Evolutionary conservation across 2,113 vertebrate species (phyloP).

Genomic region (Eira barbara): DNA sequence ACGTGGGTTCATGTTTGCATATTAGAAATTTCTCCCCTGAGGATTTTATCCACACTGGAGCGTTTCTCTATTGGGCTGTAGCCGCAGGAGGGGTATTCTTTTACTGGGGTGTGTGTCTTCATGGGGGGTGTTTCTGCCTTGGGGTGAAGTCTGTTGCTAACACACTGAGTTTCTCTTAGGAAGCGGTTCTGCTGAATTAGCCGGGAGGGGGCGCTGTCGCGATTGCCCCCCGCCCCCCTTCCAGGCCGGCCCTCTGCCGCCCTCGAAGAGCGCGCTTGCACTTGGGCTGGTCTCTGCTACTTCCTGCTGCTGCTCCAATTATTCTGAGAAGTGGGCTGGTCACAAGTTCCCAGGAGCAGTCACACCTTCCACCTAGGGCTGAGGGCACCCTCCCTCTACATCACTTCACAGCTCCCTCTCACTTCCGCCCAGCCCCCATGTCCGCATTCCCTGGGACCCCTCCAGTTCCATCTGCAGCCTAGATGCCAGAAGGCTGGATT

Average conservation of each 20-base stretch:
- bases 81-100: background rate
- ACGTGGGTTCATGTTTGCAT: background rate
- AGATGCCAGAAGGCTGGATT: background rate
- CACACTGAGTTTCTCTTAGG: background rate
- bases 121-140: background rate
- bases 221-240: background rate
- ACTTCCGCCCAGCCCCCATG: background rate
- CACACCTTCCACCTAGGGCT: slow-evolving; percentile 33
- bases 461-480: background rate
- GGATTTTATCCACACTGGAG: background rate
- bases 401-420: background rate
- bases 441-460: background rate
- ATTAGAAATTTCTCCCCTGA: background rate
- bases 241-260: accelerated
- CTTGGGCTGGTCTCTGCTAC: background rate
- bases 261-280: background rate
- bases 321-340: slow-evolving; percentile 53
- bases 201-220: background rate
- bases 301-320: slow-evolving; percentile 63
- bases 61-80: background rate
- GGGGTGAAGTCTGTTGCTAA: background rate
- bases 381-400: background rate
- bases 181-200: background rate
- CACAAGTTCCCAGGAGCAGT: slow-evolving; percentile 55
- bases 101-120: background rate